Base-by-base conservation (phyloP, 2,113 vertebrate genomes). In the Meleagris gallopavo region DNA sequence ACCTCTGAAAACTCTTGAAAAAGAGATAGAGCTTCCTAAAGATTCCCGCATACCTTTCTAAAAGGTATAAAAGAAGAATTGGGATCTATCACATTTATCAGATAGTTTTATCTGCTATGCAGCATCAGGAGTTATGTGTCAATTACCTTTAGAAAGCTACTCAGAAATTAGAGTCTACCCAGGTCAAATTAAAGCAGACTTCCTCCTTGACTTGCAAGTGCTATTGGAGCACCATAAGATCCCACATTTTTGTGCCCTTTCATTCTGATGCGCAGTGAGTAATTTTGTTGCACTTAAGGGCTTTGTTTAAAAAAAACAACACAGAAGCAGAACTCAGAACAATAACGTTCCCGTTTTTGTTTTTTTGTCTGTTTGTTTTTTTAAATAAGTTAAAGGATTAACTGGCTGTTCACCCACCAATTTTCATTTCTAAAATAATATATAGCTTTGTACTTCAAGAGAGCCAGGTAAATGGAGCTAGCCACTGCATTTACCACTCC, bases 371-470 rank as follows among this genome's bases (percentile, higher is more conserved):
- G 24, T 24, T 50, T 50, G 48, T 27, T 54, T 54, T 22, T 24
- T 9, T 50, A 25, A 54, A 29, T 71, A 46, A 90, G 90, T 86
- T 41, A 80, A 64, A 77, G 58, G 21, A 81, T 58, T 86, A 93
- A 46, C 34, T 72, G 61, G 22, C 50, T 5, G 5, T 46, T 71
- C 21, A 50, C 6, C 0, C 25, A 67, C 8, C 25, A 45, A 50
- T 38, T 81, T 48, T 36, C 1, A 1, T 61, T 82, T 88, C 55
- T 67, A 73, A 93, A 83, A 72, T 50, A 60, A 66, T 1, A 8
- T 10, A 43, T 17, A 10, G 29, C 17, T 11, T 79, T 0, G 0
- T 62, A 27, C 1, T 2, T 30, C 21, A 89, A 57, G 7, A 32
- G 5, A 83, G 11, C 8, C 57, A 74, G 15, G 9, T 20, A 46